Evolutionary conservation across 2,113 vertebrate genomes (phyloP), one percentile per base, ranked within the genome.

Genomic region (Rana temporaria): DNA sequence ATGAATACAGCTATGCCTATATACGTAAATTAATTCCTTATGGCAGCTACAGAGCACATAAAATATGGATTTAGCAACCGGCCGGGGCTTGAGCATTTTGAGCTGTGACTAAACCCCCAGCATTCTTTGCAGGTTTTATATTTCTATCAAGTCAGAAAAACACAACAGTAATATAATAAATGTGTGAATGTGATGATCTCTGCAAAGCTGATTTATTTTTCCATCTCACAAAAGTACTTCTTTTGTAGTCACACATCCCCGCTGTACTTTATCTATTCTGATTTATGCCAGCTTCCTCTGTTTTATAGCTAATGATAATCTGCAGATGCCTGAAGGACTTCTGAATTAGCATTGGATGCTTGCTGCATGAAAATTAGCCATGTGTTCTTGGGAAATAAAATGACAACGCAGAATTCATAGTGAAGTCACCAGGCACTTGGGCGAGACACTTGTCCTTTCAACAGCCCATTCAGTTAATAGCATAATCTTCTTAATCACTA

Each of bases 341-440:
- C 18, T 26, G 22, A 56, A 57, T 30, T n/a, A 52, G 48, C 48
- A 55, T 18, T 52, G 26, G 52, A 22, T 72, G 48, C 22, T 57
- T 26, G n/a, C 6, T 69, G 70, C 22, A 72, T 72, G 48, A 22
- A 72, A 56, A 72, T 72, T 72, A 72, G 52, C 52, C 52, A 72
- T 72, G 70, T 72, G 48, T 53, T 72, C 52, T 19, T 38, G 7
- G 42, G 14, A 72, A 56, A 60, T 60, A 17, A 72, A 19, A 48
- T 69, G 67, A 69, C 38, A 69, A 69, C 6, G 34, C 38, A 20
- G 17, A 69, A 18, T 7, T 3, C 12, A 67, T 6, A 18, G 12
- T 48, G 8, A 20, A 20, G 38, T 17, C 65, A 32, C n/a, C 42
- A 18, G 20, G 42, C 42, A 71, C 42, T 72, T 11, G 52, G 3